These are phyloP conservation scores for Caretta caretta DNA, from an alignment of 2,113 vertebrate species.

Conservation along the genomic window DNA sequence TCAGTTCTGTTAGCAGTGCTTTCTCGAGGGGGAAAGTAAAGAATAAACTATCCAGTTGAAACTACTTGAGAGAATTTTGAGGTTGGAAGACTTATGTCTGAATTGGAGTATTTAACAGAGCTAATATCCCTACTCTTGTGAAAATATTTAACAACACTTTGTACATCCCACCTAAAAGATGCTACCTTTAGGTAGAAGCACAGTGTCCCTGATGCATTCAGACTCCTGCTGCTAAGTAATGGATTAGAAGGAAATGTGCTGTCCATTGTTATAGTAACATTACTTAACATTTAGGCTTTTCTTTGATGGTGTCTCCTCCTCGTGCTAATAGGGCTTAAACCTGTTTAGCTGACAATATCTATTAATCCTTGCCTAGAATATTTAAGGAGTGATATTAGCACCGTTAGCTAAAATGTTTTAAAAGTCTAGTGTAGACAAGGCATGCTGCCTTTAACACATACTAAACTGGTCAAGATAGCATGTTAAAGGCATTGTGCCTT, in stretches of 20 bases:
- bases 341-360: neutral
- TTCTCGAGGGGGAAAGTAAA: neutral
- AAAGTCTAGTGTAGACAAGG: neutral
- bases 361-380: neutral
- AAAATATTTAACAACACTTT: neutral
- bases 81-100: neutral
- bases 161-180: neutral
- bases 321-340: rapidly evolving
- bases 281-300: rapidly evolving
- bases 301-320: rapidly evolving
- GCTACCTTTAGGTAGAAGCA: neutral
- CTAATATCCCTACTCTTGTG: neutral
- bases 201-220: neutral
- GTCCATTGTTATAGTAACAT: rapidly evolving
- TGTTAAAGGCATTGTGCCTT: neutral
- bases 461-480: neutral
- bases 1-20: neutral
- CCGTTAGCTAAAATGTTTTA: neutral
- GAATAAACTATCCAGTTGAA: neutral
- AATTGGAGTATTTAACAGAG: neutral
- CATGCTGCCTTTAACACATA: neutral
- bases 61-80: neutral
- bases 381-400: neutral
- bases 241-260: rapidly evolving
- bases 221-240: neutral